Conservation (phyloP, 2,113 vertebrate species). For the Tragelaphus scriptus region DNA sequence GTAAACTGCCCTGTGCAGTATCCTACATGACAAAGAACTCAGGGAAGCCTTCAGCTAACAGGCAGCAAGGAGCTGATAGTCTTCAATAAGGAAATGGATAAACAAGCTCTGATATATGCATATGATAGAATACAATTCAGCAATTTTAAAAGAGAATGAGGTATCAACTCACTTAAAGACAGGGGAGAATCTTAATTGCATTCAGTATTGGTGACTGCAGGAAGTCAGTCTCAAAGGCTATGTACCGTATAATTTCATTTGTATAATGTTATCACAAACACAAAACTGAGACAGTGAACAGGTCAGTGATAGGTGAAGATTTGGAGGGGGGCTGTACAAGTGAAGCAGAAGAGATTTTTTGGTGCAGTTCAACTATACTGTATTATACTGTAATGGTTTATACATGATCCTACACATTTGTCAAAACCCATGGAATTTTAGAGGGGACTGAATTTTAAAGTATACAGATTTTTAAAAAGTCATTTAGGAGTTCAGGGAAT, state of each 20-base stretch:
- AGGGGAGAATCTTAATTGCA: not conserved
- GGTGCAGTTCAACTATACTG: not conserved
- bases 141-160: not conserved
- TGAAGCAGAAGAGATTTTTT: not conserved
- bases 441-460: not conserved
- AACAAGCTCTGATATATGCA: not conserved
- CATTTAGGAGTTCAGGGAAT: not conserved
- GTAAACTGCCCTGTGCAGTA: not conserved
- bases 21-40: not conserved
- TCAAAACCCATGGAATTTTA: not conserved
- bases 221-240: not conserved
- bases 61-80: not conserved
- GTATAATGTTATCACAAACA: not conserved
- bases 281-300: not conserved
- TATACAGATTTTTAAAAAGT: not conserved
- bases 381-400: not conserved
- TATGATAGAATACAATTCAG: not conserved
- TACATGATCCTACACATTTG: not conserved
- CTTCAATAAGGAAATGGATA: not conserved
- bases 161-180: not conserved
- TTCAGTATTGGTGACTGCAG: not conserved
- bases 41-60: not conserved
- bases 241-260: not conserved
- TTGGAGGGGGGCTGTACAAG: not conserved
- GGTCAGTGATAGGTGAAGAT: not conserved